A percentile compares a stretch with the other conserved stretches of the same genome.
Conservation (phyloP, 2,797 vertebrate species). For the Microctenopoma steveboyesi region DNA sequence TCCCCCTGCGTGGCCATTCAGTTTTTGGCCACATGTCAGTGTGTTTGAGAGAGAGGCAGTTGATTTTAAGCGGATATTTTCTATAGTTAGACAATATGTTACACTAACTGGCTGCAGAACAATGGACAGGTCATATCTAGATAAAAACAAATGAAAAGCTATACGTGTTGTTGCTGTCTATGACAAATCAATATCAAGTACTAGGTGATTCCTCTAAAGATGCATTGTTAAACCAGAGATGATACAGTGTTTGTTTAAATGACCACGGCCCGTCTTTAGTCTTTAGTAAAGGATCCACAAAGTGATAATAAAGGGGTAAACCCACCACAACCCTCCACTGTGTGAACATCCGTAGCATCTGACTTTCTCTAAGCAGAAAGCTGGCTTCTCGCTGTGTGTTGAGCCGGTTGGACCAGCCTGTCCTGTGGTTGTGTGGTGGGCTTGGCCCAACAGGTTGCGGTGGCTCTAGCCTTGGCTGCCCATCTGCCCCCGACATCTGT, state of each 20-base stretch:
- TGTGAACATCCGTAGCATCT: conserved; percentile 21
- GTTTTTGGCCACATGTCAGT: conserved; percentile 19
- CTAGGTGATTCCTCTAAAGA: background rate
- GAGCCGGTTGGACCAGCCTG: conserved; percentile 72
- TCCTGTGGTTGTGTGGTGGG: conserved; percentile 84
- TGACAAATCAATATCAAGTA: background rate
- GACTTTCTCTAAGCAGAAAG: conserved; percentile 13
- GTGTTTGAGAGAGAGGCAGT: conserved; percentile 14
- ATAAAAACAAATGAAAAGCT: background rate
- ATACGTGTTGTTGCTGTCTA: background rate
- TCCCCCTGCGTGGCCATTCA: conserved; percentile 14
- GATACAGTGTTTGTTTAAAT: background rate
- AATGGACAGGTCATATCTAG: background rate
- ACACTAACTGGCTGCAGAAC: background rate
- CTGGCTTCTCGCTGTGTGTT: conserved; percentile 16
- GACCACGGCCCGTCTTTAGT: background rate
- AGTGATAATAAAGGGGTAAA: background rate
- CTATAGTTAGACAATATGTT: background rate
- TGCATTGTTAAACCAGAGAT: background rate
- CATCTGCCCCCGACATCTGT: conserved; percentile 81
- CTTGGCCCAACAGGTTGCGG: conserved; percentile 90
- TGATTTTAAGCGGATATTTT: background rate
- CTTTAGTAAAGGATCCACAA: background rate
- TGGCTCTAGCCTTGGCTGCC: conserved; percentile 78
- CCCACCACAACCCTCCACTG: background rate